phyloP scores from a whole-genome alignment of 2,888 invertebrate genomes.

The Leptopterna dolabrata region DNA sequence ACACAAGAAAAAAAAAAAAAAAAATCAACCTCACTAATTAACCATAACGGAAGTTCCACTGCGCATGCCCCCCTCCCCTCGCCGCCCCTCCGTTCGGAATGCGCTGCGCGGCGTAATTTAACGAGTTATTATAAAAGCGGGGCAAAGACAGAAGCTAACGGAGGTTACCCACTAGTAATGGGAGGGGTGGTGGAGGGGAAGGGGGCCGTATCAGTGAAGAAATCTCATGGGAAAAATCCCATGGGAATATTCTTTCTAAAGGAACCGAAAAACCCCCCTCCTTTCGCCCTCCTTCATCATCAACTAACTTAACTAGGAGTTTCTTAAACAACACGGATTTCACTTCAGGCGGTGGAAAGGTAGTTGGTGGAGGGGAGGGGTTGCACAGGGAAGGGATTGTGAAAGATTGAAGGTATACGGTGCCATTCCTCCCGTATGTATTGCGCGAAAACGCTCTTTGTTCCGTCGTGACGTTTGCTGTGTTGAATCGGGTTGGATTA shows the following conservation, averaged over 20 bases:
- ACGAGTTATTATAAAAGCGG: neutral
- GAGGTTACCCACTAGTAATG: too few species aligned
- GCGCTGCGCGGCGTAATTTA: neutral
- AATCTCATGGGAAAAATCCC: constrained; percentile 38
- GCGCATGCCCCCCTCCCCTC: neutral
- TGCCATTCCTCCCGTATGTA: neutral
- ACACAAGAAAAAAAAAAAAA: neutral
- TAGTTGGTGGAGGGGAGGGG: neutral
- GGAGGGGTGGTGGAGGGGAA: neutral
- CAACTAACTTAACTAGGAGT: neutral
- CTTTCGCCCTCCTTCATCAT: neutral
- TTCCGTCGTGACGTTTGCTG: too few species aligned
- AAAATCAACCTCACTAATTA: constrained; percentile 12
- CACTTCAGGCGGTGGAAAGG: neutral
- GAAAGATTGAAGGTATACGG: neutral
- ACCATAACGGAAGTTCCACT: constrained; percentile 33
- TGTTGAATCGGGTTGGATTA: too few species aligned
- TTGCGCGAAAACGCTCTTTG: neutral
- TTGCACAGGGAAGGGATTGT: neutral
- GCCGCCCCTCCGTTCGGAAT: too few species aligned
- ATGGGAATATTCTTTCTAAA: constrained; percentile 29
- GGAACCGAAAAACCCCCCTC: neutral
- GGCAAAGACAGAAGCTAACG: too few species aligned
- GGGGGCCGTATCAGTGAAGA: neutral
- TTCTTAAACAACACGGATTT: neutral